These are phyloP conservation scores for Choloepus didactylus DNA, from an alignment of 2,797 vertebrate genomes.

Conservation along the genomic window DNA sequence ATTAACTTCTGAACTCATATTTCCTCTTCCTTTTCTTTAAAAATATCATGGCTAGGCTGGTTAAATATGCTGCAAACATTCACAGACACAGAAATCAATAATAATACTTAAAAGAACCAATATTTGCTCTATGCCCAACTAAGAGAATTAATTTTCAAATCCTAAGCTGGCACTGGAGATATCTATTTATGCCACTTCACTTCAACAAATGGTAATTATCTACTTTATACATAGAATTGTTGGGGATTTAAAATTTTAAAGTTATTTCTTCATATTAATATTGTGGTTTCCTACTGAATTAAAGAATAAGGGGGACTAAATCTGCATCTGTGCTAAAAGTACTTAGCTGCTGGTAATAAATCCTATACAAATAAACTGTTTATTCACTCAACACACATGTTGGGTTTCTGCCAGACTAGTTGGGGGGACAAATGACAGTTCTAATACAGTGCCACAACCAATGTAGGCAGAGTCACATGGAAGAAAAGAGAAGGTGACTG, in stretches of 20 bases:
- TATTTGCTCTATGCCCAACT: conserved; percentile 22
- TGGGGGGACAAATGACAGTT: neutral
- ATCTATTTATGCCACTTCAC: conserved; percentile 27
- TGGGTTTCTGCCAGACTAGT: neutral
- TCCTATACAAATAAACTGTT: neutral
- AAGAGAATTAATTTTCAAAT: conserved; percentile 36
- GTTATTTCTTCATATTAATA: conserved; percentile 56
- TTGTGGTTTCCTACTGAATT: conserved; percentile 46
- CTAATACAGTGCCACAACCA: neutral
- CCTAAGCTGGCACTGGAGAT: neutral
- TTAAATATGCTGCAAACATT: conserved; percentile 12
- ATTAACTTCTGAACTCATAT: conserved; percentile 60
- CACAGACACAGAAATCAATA: neutral
- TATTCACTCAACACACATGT: conserved; percentile 31
- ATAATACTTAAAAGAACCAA: neutral
- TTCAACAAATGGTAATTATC: conserved; percentile 60
- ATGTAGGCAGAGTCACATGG: neutral
- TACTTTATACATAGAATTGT: neutral
- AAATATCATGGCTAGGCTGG: conserved; percentile 4
- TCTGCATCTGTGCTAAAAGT: conserved; percentile 36
- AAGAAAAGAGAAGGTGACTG: neutral
- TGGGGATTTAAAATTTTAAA: conserved; percentile 49
- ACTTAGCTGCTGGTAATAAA: conserved; percentile 29
- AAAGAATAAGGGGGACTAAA: conserved; percentile 47
- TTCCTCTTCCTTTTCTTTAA: conserved; percentile 45